These are phyloP conservation scores for Apamea monoglypha DNA, from an alignment of 2,888 invertebrate species.

Conservation along the genomic window DNA sequence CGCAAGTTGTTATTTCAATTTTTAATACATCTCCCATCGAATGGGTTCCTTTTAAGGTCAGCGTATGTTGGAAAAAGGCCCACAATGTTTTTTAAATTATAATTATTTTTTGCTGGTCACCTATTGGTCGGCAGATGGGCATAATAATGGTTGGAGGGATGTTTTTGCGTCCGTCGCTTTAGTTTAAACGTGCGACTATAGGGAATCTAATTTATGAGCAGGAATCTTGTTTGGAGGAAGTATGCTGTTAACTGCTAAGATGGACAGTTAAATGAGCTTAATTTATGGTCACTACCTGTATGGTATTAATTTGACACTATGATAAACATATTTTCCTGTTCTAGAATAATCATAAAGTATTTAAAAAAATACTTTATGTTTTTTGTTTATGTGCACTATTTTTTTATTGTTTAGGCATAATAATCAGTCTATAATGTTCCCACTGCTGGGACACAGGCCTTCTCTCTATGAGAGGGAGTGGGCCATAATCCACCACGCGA, in stretches of 20 bases:
- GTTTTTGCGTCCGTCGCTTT: slow-evolving; percentile 55
- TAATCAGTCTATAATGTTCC: neutral
- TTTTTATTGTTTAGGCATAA: neutral
- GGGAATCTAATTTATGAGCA: slow-evolving; percentile 67
- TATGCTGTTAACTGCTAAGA: slow-evolving; percentile 4
- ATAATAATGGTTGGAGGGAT: slow-evolving; percentile 57
- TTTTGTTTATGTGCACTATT: neutral
- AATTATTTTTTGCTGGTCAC: slow-evolving; percentile 76
- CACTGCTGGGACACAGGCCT: neutral
- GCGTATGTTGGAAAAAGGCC: slow-evolving; percentile 76
- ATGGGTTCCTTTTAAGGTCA: slow-evolving; percentile 85
- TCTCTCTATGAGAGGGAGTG: neutral
- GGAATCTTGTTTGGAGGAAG: slow-evolving; percentile 27
- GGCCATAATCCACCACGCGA: neutral
- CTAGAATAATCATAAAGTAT: too few relatives aligned
- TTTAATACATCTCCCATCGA: slow-evolving; percentile 85
- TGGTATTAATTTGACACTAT: slow-evolving; percentile 37
- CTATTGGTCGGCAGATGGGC: slow-evolving; percentile 81
- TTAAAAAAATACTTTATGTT: neutral
- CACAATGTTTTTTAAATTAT: slow-evolving; percentile 76
- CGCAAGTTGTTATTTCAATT: slow-evolving; percentile 86
- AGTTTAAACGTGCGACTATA: slow-evolving; percentile 49
- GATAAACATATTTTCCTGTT: neutral
- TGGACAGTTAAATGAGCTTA: slow-evolving; percentile 35
- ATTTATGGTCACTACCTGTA: slow-evolving; percentile 16